Conservation (phyloP, 2,888 invertebrate genomes). For the Heliconius erato region DNA sequence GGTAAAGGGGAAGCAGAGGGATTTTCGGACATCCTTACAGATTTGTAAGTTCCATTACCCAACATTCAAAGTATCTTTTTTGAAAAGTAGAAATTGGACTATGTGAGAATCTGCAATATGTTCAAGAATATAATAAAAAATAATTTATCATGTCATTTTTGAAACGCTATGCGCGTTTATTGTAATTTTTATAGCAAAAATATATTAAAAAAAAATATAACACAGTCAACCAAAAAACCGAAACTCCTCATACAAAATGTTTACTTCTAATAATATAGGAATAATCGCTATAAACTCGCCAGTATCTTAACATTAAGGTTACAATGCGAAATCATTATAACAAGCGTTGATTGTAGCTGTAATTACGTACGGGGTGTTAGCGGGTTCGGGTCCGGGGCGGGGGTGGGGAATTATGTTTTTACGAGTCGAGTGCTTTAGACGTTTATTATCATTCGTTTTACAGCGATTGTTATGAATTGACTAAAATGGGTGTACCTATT, state of each 20-base stretch:
- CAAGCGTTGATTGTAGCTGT: conserved; percentile 57
- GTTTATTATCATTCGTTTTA: conserved; percentile 58
- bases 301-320: conserved; percentile 45
- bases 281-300: conserved; percentile 38
- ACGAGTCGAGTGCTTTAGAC: conserved; percentile 58
- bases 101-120: no score
- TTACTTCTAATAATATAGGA: not conserved
- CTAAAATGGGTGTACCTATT: conserved; percentile 49
- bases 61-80: no score
- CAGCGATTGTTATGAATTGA: conserved; percentile 54
- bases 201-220: not conserved
- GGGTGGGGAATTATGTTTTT: conserved; percentile 58
- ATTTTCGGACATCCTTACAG: no score
- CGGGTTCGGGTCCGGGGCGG: conserved; percentile 39
- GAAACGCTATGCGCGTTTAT: no score
- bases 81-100: no score
- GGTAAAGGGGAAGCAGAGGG: no score
- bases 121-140: no score
- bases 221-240: not conserved
- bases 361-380: conserved; percentile 54
- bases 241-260: not conserved
- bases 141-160: no score
- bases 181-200: no score
- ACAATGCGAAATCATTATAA: conserved; percentile 57
- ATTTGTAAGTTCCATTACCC: no score